Percentiles rank a stretch among this genome's conserved stretches.
Conservation (phyloP, 2,113 vertebrate genomes). For the Oreotrochilus melanogaster region DNA sequence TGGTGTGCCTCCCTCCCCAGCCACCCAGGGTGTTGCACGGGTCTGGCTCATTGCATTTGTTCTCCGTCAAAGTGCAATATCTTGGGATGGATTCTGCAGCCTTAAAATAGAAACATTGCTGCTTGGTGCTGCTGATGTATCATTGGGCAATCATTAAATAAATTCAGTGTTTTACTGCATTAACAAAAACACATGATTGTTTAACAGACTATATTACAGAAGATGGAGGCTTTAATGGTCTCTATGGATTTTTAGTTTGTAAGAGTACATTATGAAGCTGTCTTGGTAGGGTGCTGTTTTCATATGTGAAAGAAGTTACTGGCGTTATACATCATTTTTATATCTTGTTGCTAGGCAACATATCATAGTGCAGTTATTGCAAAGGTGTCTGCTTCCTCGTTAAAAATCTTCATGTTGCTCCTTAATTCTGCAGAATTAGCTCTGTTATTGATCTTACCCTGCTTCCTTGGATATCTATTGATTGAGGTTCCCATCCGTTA, state of each 20-base stretch:
- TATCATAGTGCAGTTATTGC: conserved; percentile 74
- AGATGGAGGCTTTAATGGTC: conserved; percentile 77
- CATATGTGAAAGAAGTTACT: conserved; percentile 78
- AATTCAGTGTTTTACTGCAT: conserved; percentile 76
- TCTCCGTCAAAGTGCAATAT: background rate
- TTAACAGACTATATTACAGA: conserved; percentile 80
- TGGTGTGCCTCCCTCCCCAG: rapidly evolving
- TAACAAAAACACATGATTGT: conserved; percentile 82
- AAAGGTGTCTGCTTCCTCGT: conserved; percentile 76
- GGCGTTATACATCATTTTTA: conserved; percentile 81
- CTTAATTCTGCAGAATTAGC: conserved; percentile 82
- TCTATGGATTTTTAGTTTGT: conserved; percentile 75
- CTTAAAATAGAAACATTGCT: conserved; percentile 62
- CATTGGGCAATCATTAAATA: conserved; percentile 73
- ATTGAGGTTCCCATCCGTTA: conserved; percentile 65
- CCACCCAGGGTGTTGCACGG: rapidly evolving
- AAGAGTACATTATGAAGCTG: conserved; percentile 71
- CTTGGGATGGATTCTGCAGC: conserved; percentile 46
- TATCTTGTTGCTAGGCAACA: conserved; percentile 83
- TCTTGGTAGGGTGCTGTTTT: conserved; percentile 77
- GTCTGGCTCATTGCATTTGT: conserved; percentile 26
- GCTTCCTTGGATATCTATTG: conserved; percentile 58
- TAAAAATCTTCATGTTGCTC: conserved; percentile 75
- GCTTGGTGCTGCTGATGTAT: conserved; percentile 47
- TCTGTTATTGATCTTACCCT: conserved; percentile 71